Conservation (phyloP, 2,888 invertebrate species). For the Nomada hirtipes region DNA sequence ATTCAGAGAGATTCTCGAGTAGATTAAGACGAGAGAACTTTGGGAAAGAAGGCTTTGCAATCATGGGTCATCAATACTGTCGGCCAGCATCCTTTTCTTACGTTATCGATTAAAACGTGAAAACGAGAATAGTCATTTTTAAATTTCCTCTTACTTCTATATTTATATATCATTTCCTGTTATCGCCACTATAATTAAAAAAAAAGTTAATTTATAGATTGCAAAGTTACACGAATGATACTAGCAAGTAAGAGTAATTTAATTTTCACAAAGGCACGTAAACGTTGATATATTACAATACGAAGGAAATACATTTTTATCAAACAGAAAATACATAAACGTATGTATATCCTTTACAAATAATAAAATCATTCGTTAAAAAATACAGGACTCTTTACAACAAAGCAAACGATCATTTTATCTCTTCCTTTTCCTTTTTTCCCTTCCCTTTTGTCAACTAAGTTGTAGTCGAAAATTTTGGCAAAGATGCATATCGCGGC, state of each 20-base stretch:
- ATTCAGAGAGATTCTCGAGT: constrained; percentile 77
- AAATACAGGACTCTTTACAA: background rate
- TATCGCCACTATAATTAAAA: background rate
- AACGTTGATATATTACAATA: constrained; percentile 8
- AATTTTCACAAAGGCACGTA: background rate
- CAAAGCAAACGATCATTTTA: background rate
- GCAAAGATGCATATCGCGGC: constrained; percentile 47
- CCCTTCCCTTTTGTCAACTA: constrained; percentile 5
- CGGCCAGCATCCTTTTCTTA: constrained; percentile 8
- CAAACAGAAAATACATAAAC: constrained; percentile 7
- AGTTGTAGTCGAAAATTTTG: constrained; percentile 48
- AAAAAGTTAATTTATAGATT: background rate
- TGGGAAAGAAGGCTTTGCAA: constrained; percentile 30
- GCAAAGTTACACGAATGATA: background rate
- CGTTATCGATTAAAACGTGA: background rate
- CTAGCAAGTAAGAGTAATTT: constrained; percentile 14
- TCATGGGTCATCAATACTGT: constrained; percentile 11
- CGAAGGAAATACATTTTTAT: constrained; percentile 32
- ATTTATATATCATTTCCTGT: background rate
- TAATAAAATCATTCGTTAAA: constrained; percentile 2
- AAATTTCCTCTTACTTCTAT: background rate
- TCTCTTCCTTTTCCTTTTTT: constrained; percentile 2
- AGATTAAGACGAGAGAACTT: constrained; percentile 71
- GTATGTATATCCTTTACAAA: background rate
- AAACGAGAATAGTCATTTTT: background rate